A percentile compares a stretch with the other conserved stretches of the same genome.
Conservation (phyloP, 1,140 invertebrate genomes). For the Adoxophyes honmai region DNA sequence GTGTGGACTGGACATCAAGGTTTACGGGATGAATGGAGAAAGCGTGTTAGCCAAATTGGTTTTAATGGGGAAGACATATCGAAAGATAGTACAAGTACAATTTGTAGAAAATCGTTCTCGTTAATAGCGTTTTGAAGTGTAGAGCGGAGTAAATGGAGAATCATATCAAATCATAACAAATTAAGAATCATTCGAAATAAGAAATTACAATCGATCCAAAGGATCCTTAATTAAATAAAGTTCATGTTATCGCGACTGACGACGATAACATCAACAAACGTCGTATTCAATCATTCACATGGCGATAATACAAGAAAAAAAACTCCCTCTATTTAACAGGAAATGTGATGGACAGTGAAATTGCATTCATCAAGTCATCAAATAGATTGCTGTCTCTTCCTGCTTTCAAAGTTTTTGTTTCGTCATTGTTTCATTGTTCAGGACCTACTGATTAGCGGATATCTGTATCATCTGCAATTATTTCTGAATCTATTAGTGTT, state of each 20-base stretch:
- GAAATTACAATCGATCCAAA: no score
- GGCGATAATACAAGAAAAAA: no score
- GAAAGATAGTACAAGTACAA: no score
- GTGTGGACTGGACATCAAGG: constrained; percentile 6
- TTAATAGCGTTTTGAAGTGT: no score
- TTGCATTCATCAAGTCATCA: neutral
- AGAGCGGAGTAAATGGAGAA: no score
- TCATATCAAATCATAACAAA: no score
- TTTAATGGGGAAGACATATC: neutral
- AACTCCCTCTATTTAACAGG: neutral
- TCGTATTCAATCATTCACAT: no score
- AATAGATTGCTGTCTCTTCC: neutral
- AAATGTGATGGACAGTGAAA: neutral
- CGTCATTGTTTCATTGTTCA: constrained; percentile 3
- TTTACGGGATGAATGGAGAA: constrained; percentile 3
- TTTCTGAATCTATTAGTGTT: neutral
- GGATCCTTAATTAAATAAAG: no score
- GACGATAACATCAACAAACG: no score
- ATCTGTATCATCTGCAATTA: neutral
- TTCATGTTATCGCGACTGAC: no score
- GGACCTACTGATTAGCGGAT: neutral
- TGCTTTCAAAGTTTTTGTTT: neutral
- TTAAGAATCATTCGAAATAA: no score
- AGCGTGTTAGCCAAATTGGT: constrained; percentile 8
- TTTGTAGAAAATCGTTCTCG: no score